Evolutionary conservation across 2,797 vertebrate species (phyloP).

Genomic region (Schizopygopsis pylzovi): DNA sequence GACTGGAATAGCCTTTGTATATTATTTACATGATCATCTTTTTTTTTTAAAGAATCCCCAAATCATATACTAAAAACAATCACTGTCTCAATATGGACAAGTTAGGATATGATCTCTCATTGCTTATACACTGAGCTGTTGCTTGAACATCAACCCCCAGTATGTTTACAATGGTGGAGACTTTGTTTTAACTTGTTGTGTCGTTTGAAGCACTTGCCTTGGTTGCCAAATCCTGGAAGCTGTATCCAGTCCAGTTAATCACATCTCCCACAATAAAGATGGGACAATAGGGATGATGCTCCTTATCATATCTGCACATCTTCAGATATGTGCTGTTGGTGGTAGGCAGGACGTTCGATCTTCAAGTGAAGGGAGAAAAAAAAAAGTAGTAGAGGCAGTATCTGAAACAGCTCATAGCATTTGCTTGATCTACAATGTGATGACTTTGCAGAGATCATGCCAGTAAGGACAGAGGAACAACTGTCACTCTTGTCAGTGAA

Average conservation of each 20-base stretch:
- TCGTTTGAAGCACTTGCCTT: slow-evolving; percentile 74
- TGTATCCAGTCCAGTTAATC: slow-evolving; percentile 79
- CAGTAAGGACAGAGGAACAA: slow-evolving; percentile 11
- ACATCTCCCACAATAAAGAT: slow-evolving; percentile 89
- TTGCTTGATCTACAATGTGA: not conserved
- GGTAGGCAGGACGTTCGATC: slow-evolving; percentile 86
- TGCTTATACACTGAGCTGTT: not conserved
- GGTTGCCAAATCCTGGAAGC: slow-evolving; percentile 87
- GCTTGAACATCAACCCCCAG: not conserved
- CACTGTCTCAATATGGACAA: not conserved
- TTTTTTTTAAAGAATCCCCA: not conserved
- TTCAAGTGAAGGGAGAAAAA: slow-evolving; percentile 58
- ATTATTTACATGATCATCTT: not conserved
- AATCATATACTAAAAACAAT: not conserved
- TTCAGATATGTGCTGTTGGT: slow-evolving; percentile 83
- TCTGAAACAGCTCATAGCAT: not conserved
- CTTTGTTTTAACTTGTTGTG: slow-evolving; percentile 5
- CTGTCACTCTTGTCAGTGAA: slow-evolving; percentile 50
- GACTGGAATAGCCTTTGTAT: not conserved
- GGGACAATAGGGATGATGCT: slow-evolving; percentile 87
- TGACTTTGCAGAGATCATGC: not conserved
- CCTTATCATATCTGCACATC: slow-evolving; percentile 81
- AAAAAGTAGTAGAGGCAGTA: not conserved
- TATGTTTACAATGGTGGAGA: not conserved
- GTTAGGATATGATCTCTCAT: too few relatives aligned